Conservation (phyloP, 2,113 vertebrate species). For the Pterocles orientalis region DNA sequence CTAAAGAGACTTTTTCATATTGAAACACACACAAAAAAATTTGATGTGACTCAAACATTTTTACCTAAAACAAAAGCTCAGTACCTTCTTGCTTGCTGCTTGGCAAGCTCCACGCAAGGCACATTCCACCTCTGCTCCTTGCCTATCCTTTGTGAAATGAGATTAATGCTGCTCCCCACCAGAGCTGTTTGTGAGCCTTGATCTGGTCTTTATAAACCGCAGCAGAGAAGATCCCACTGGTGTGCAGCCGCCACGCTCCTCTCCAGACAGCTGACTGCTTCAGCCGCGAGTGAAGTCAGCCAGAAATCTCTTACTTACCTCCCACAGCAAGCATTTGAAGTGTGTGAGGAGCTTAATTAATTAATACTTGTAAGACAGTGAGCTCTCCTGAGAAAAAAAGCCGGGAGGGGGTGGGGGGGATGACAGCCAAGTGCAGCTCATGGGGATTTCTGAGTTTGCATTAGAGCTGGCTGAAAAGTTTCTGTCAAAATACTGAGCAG, state of each 20-base stretch:
- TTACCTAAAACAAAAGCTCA: not conserved
- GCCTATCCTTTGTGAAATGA: not conserved
- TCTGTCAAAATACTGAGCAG: not conserved
- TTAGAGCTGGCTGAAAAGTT: not conserved
- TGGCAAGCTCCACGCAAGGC: not conserved
- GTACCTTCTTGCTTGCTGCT: not conserved
- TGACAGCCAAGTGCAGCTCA: not conserved
- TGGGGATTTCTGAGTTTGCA: not conserved
- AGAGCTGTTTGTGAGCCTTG: not conserved
- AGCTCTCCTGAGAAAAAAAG: not conserved
- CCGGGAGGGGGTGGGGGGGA: not conserved
- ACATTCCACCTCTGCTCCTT: not conserved
- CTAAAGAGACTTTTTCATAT: not conserved
- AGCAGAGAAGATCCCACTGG: not conserved
- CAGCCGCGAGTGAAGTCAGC: rapidly evolving
- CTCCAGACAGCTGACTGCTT: not conserved
- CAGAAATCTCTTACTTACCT: not conserved
- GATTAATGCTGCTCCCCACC: not conserved
- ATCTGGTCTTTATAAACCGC: not conserved
- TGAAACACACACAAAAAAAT: not conserved
- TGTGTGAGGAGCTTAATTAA: not conserved
- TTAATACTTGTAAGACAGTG: not conserved
- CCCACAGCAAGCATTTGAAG: not conserved
- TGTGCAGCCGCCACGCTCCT: rapidly evolving
- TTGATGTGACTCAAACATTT: not conserved